Evolutionary conservation across 2,888 invertebrate genomes (phyloP).

Genomic region (Myopa testacea): DNA sequence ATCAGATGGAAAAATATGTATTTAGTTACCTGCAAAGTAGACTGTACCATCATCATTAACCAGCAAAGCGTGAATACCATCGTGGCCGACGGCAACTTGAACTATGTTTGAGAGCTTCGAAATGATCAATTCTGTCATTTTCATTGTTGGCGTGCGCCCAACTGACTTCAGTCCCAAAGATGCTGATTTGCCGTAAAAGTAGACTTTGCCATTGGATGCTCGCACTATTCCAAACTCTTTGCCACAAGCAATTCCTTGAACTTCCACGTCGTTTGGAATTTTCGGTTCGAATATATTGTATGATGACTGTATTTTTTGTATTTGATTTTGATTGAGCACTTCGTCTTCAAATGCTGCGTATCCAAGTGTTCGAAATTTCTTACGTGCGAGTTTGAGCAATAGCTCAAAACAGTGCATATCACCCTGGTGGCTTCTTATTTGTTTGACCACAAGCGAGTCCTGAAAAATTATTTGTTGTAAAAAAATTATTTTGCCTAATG

Average conservation of each 20-base stretch:
- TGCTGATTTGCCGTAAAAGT: conserved; percentile 88
- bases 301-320: conserved; percentile 69
- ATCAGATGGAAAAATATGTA: not conserved
- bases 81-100: conserved; percentile 91
- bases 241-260: conserved; percentile 81
- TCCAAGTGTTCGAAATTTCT: conserved; percentile 83
- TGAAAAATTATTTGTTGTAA: conserved; percentile 56
- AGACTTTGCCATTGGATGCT: conserved; percentile 88
- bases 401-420: conserved; percentile 71
- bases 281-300: conserved; percentile 73
- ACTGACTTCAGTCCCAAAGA: conserved; percentile 84
- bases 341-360: conserved; percentile 80
- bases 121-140: conserved; percentile 72
- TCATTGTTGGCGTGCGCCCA: conserved; percentile 66
- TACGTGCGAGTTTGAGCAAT: conserved; percentile 81
- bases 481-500: conserved; percentile 10
- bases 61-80: conserved; percentile 90
- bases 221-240: conserved; percentile 91
- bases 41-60: conserved; percentile 94
- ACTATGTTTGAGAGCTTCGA: conserved; percentile 79
- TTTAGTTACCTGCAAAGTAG: conserved; percentile 75
- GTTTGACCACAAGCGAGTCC: conserved; percentile 85
- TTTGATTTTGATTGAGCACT: conserved; percentile 68
- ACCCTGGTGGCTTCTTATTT: conserved; percentile 70
- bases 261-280: conserved; percentile 81